A percentile compares a stretch with the other conserved stretches of the same genome.
Evolutionary conservation across 2,797 vertebrate genomes (phyloP).

Genomic region (Thunnus albacares): DNA sequence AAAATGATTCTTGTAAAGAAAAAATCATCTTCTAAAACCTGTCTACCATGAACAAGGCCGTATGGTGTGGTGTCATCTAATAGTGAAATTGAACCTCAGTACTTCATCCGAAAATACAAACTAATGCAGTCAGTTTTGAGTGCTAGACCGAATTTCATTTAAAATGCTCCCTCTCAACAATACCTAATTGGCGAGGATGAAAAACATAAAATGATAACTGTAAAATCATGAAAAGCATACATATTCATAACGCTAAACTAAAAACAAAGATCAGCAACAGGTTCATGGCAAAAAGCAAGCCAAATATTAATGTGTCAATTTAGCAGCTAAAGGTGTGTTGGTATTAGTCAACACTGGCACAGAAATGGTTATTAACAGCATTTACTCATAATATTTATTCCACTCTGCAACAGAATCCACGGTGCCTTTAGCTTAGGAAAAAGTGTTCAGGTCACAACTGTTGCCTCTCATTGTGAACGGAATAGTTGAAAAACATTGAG

Average conservation of each 20-base stretch:
- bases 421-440: slow-evolving; percentile 23
- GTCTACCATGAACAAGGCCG: slow-evolving; percentile 12
- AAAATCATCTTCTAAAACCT: slow-evolving; percentile 12
- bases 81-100: slow-evolving; percentile 14
- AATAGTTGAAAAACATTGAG: slow-evolving; percentile 24
- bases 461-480: slow-evolving; percentile 23
- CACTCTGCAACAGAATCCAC: slow-evolving; percentile 10
- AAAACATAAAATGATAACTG: slow-evolving; percentile 7
- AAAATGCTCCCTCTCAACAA: slow-evolving; percentile 20
- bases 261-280: slow-evolving; percentile 17
- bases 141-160: slow-evolving; percentile 13
- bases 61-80: slow-evolving; percentile 40
- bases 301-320: slow-evolving; percentile 17
- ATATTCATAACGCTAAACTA: slow-evolving; percentile 12
- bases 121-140: slow-evolving; percentile 6
- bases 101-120: slow-evolving; percentile 15
- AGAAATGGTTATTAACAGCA: slow-evolving; percentile 25
- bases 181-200: slow-evolving; percentile 5
- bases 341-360: neutral
- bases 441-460: slow-evolving; percentile 36
- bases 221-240: slow-evolving; percentile 1
- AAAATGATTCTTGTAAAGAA: slow-evolving; percentile 16
- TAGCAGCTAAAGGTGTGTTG: slow-evolving; percentile 6
- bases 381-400: slow-evolving; percentile 48
- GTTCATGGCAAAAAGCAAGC: slow-evolving; percentile 6